Percentiles rank a stretch among this genome's conserved stretches.
Conservation (phyloP, 2,113 vertebrate species). For the Phycodurus eques region DNA sequence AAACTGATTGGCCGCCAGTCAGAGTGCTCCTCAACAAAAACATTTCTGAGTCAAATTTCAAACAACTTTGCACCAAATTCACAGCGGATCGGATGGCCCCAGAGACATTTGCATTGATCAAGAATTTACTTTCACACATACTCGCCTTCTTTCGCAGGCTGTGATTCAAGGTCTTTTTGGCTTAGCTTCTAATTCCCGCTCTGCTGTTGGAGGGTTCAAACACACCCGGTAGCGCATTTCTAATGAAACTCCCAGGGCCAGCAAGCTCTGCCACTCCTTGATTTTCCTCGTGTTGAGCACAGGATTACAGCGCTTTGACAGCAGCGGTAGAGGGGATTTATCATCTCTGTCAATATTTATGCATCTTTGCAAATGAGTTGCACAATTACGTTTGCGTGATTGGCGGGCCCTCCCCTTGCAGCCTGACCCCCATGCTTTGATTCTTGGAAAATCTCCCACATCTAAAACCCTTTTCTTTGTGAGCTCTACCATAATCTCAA, state of each 20-base stretch:
- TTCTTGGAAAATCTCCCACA: conserved; percentile 45
- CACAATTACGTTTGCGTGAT: conserved; percentile 28
- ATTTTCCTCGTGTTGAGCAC: conserved; percentile 47
- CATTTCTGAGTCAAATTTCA: conserved; percentile 65
- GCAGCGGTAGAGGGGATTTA: conserved; percentile 36
- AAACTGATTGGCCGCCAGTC: conserved; percentile 52
- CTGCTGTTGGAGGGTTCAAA: conserved; percentile 66
- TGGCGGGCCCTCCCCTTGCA: conserved; percentile 9
- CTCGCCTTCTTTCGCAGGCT: conserved; percentile 61
- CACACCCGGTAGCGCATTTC: conserved; percentile 62
- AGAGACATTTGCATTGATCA: conserved; percentile 70
- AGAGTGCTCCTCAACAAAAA: conserved; percentile 53
- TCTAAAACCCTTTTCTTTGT: conserved; percentile 37
- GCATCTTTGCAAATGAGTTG: conserved; percentile 29
- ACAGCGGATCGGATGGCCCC: conserved; percentile 52
- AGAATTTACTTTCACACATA: conserved; percentile 71
- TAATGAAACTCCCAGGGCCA: conserved; percentile 71
- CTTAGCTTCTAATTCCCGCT: conserved; percentile 73
- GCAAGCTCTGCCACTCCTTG: conserved; percentile 45
- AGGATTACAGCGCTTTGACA: conserved; percentile 58
- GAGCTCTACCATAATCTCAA: conserved; percentile 53
- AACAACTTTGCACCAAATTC: conserved; percentile 61
- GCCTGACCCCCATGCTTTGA: conserved; percentile 33
- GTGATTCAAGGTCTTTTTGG: conserved; percentile 74
- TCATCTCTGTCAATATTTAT: conserved; percentile 36